Base-by-base conservation (phyloP, 2,888 invertebrate species). In the Campoletis raptor region DNA sequence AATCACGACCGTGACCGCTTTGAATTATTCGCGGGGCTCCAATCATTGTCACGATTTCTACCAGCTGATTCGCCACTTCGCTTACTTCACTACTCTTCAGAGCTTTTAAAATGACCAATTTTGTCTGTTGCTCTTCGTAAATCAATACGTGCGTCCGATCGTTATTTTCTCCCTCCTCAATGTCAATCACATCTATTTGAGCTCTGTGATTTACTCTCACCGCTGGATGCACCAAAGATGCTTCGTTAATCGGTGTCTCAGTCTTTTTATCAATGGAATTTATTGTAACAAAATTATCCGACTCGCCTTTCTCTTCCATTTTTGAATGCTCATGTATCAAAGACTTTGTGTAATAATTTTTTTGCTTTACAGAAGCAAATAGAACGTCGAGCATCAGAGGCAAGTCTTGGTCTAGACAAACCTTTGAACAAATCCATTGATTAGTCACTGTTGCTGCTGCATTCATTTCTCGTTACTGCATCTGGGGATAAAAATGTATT, bases 21-120 rank as follows among this genome's bases (percentile, higher is more conserved):
- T 92, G 92, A 40, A 93, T 81, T 45, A 93, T 90, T 54, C 85
- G 85, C 5, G 93, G 93, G 10, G 89, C 90, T 30, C 93, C 93
- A 70, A 93, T 92, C 18, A 91, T 92, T 30, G 91, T 88, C 18
- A 92, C 86, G 40, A 91, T 86, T 7, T 92, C 90, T 42, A 92
- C 85, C 1, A 93, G 88, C 66, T 92, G 89, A 4, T 61, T 40
- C 2, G 92, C 92, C 2, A 92, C 89, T 70, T 90, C 90, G 12
- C 86, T 83, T 0, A 89, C 87, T 10, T 89, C 88, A 24, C 89
- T 85, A 36, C 73, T 89, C n/a, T 42, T 79, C 18, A 92, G 80
- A 12, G 91, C 89, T 86, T 90, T 90, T 4, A 93, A 79, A 36
- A 93, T 84, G 15, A 92, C 87, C 66, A 92, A 93, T 76, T 90